These are phyloP conservation scores for Drosophila mayri DNA, from an alignment of 1,140 invertebrate genomes.

Conservation along the genomic window DNA sequence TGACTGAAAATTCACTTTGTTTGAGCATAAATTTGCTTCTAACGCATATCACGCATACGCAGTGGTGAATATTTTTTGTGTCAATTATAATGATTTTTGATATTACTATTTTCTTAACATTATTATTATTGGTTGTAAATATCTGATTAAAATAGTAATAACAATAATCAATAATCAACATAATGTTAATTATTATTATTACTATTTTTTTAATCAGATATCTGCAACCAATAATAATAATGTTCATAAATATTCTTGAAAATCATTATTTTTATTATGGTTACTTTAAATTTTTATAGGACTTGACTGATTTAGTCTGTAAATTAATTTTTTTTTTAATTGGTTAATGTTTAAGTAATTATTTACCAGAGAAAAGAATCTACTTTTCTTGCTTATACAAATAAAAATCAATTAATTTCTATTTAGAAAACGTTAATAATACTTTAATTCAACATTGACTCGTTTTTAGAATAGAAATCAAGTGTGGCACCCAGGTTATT, in stretches of 20 bases:
- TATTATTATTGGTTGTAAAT: no score
- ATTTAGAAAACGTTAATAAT: neutral
- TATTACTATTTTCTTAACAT: no score
- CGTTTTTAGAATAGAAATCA: no score
- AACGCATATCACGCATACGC: neutral
- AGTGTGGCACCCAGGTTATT: neutral
- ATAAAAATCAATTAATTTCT: neutral
- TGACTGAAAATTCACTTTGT: neutral
- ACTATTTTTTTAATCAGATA: neutral
- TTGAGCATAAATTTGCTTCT: neutral
- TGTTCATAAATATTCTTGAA: no score
- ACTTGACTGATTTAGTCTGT: neutral
- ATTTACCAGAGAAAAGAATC: no score
- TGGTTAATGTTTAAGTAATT: no score
- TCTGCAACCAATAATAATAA: no score
- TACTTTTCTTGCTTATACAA: neutral
- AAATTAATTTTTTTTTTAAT: no score
- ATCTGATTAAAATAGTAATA: no score
- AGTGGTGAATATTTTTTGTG: neutral
- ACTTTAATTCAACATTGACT: neutral
- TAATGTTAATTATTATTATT: no score
- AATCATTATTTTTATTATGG: neutral
- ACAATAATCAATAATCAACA: no score
- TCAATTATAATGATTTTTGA: accelerated
- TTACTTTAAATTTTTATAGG: neutral